Evolutionary conservation across 30 jellyfish, hydroid and myxozoan species (phyloP), one percentile per base, ranked within the genome.

Genomic region (Catostylus mosaicus): DNA sequence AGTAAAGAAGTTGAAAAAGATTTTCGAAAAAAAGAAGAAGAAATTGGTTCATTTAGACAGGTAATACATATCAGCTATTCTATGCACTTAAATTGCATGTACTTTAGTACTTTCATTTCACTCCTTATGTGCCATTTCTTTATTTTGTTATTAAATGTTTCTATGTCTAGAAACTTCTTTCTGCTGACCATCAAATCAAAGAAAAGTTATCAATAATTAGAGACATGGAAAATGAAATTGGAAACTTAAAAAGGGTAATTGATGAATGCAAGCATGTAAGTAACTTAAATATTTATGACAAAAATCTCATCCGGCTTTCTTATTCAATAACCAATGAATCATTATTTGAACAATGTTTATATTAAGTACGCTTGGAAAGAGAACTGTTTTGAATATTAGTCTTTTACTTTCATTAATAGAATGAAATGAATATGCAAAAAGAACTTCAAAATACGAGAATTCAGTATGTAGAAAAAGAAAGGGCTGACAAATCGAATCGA

Each of bases 1-100:
- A 50, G 85, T 24, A 75, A 86, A 51, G 95, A 91, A 78, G 95
- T 67, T 12, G 96, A 91, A 63, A 85, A 78, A 45, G 98, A 85
- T 45, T 60, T 85, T 24, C 90, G 76, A 32, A 86, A 60, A 68
- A 91, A 84, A 62, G 96, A 79, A 22, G 98, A 91, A 26, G 98
- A 91, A 31, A 65, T 91, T 18, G 67, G 82, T 22, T 37, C 65
- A 18, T 80, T 91, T 30, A 62, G 88, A 79, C 90, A 85, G 78
- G 98, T 91, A 74, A 5, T 63, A 14, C n/a, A 23, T 12, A 68
- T n/a, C 22, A 22, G 14, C 74, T 30, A 9, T 61, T 9, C 10
- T 12, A 12, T 22, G 26, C 37, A 29, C 2, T 30, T 66, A 29
- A n/a, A 14, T 5, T 66, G n/a, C 30, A n/a, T 26, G 30, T n/a